A percentile compares a stretch with the other conserved stretches of the same genome.
phyloP scores from a whole-genome alignment of 2,888 invertebrate genomes.

The Daptonema setosum region DNA sequence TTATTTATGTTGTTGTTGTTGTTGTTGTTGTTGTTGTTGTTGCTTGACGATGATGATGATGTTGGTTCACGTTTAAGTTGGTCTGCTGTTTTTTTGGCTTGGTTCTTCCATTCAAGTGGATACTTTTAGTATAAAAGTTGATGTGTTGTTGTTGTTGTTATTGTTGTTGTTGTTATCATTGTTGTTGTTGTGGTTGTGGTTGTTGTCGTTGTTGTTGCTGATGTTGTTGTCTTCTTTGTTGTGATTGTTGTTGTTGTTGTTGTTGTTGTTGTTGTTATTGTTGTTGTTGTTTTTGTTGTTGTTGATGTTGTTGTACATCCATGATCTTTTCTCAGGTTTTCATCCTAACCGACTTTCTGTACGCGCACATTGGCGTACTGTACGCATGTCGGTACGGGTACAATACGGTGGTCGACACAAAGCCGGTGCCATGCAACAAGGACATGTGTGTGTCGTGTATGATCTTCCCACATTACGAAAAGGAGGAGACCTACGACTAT shows the following conservation, averaged over 20 bases:
- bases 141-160: background rate
- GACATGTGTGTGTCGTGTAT: too few species aligned
- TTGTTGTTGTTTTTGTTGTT: background rate
- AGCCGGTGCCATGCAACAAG: too few species aligned
- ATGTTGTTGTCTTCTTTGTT: background rate
- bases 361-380: constrained; percentile 1
- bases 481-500: too few species aligned
- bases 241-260: background rate
- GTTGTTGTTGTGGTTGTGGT: background rate
- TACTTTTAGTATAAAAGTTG: background rate
- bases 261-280: background rate
- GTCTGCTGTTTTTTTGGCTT: background rate
- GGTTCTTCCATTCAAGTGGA: too few species aligned
- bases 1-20: background rate
- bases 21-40: background rate
- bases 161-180: background rate
- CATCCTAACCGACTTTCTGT: constrained; percentile 6
- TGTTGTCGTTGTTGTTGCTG: background rate
- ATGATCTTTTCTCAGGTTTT: constrained; percentile 4
- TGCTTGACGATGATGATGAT: background rate
- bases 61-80: background rate
- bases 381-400: constrained; percentile 3
- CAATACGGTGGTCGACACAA: too few species aligned
- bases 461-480: too few species aligned
- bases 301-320: background rate